Evolutionary conservation across 2,888 invertebrate genomes (phyloP).

Genomic region (Aleiodes leptofemur): DNA sequence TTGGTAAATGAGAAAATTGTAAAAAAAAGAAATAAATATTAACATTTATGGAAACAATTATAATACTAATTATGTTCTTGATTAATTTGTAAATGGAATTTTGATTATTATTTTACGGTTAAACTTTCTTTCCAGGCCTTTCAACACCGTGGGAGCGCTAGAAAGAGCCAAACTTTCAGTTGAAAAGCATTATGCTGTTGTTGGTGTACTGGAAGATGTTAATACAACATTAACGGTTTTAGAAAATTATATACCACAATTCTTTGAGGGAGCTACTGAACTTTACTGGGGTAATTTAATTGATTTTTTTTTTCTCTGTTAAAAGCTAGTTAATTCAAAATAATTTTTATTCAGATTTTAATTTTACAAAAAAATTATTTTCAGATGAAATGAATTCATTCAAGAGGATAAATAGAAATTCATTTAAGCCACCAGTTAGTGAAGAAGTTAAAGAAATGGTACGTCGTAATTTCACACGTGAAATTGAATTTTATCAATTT

Average conservation of each 20-base stretch:
- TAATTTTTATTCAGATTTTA: neutral
- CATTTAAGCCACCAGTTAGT: constrained; percentile 91
- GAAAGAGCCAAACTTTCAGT: constrained; percentile 91
- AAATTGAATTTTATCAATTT: constrained; percentile 94
- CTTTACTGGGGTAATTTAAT: constrained; percentile 85
- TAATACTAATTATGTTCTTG: neutral
- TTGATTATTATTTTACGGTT: constrained; percentile 12
- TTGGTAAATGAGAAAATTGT: neutral
- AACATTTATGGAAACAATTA: neutral
- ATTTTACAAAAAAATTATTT: constrained; percentile 61
- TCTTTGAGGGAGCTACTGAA: constrained; percentile 87
- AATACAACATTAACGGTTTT: constrained; percentile 91
- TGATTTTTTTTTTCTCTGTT: constrained; percentile 24
- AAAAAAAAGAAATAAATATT: neutral
- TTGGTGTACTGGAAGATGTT: constrained; percentile 91
- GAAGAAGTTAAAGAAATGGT: constrained; percentile 91
- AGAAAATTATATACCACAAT: constrained; percentile 89
- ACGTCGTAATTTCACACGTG: constrained; percentile 89
- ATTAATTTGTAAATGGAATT: constrained; percentile 2
- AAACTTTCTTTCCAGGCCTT: constrained; percentile 79
- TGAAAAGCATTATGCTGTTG: constrained; percentile 91
- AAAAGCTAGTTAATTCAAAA: neutral
- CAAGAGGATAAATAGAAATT: constrained; percentile 88
- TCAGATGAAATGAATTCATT: constrained; percentile 86
- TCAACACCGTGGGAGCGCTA: constrained; percentile 88